Evolutionary conservation across 1,140 invertebrate species (phyloP).

Genomic region (Gryllus bimaculatus): DNA sequence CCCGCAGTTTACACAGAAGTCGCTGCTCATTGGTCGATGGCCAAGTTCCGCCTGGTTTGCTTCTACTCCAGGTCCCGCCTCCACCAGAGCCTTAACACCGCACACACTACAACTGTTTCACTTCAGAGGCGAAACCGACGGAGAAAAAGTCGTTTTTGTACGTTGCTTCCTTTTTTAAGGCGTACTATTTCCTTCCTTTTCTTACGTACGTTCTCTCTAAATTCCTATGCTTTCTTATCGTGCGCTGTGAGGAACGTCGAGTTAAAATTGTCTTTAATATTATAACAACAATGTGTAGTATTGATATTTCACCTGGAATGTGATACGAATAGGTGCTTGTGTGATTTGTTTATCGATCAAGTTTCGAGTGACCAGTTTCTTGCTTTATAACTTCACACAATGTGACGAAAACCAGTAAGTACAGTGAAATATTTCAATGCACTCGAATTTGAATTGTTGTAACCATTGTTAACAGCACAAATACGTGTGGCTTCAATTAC

Average conservation of each 20-base stretch:
- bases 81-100: neutral
- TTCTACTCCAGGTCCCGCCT: conserved; percentile 10
- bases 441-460: neutral
- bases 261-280: neutral
- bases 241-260: neutral
- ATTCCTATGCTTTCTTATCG: neutral
- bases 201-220: neutral
- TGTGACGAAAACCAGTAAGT: neutral
- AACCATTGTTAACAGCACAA: neutral
- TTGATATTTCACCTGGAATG: neutral
- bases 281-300: neutral
- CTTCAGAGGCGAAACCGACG: conserved; percentile 2
- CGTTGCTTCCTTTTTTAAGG: conserved; percentile 4
- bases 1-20: conserved; percentile 3
- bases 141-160: conserved; percentile 1
- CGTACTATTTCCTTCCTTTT: conserved; percentile 2
- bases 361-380: neutral
- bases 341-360: neutral
- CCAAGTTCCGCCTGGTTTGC: conserved; percentile 21
- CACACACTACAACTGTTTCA: conserved; percentile 4
- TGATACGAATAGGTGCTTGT: neutral
- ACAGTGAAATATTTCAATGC: neutral
- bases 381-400: neutral
- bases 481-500: too few relatives aligned
- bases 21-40: conserved; percentile 14